Evolutionary conservation across 2,888 invertebrate species (phyloP).

Genomic region (Hedychridium roseum): DNA sequence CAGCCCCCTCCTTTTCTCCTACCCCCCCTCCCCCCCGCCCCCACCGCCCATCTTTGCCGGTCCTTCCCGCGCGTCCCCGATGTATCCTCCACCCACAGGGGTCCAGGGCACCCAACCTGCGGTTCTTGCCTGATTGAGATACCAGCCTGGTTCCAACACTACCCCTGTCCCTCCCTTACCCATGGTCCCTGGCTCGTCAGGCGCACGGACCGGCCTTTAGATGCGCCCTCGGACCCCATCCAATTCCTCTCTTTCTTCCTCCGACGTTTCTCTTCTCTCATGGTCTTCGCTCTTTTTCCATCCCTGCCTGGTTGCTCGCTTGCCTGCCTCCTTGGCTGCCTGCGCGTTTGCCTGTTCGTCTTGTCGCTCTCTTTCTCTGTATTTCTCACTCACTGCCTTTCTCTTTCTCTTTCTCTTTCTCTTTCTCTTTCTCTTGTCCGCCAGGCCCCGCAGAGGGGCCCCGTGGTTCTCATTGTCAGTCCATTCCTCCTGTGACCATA

Average conservation of each 20-base stretch:
- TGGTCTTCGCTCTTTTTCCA: slow-evolving; percentile 5
- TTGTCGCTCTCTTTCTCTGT: slow-evolving; percentile 3
- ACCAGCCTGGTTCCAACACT: slow-evolving; percentile 54
- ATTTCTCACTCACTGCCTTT: slow-evolving; percentile 9
- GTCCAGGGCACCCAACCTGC: slow-evolving; percentile 56
- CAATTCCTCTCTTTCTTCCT: slow-evolving; percentile 22
- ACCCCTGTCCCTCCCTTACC: slow-evolving; percentile 35
- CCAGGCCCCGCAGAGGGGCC: slow-evolving; percentile 9
- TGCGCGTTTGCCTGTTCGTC: no score
- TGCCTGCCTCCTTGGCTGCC: slow-evolving; percentile 7
- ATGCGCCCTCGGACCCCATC: slow-evolving; percentile 26
- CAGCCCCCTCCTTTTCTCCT: slow-evolving; percentile 18
- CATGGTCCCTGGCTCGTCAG: slow-evolving; percentile 28
- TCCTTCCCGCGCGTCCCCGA: slow-evolving; percentile 3
- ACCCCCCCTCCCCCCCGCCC: slow-evolving; percentile 21
- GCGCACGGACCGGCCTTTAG: slow-evolving; percentile 40
- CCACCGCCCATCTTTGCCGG: neutral
- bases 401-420: slow-evolving; percentile 6
- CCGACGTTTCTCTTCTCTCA: slow-evolving; percentile 8
- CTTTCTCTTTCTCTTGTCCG: slow-evolving; percentile 15
- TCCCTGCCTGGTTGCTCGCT: slow-evolving; percentile 3
- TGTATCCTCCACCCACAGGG: slow-evolving; percentile 42
- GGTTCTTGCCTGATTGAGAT: slow-evolving; percentile 61
- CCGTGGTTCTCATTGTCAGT: slow-evolving; percentile 37
- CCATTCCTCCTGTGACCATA: no score